phyloP scores from a whole-genome alignment of 1,140 invertebrate genomes.

The Drosophila tristis region DNA sequence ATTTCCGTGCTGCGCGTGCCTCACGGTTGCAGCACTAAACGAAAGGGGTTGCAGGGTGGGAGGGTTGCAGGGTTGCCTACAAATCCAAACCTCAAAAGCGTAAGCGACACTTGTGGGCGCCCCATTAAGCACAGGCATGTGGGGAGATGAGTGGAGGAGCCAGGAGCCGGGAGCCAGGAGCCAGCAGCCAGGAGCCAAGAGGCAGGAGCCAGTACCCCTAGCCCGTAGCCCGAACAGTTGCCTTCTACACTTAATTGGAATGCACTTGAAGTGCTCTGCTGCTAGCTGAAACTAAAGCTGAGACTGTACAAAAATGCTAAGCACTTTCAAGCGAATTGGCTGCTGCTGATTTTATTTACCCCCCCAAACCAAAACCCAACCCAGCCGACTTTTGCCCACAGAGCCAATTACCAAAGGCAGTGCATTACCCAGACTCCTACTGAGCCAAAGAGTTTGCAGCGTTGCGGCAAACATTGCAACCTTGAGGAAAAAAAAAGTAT shows the following conservation, averaged over 20 bases:
- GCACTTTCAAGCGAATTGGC: slow-evolving; percentile 46
- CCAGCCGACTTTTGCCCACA: background rate
- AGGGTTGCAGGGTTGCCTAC: background rate
- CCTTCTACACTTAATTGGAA: slow-evolving; percentile 69
- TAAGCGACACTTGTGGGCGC: slow-evolving; percentile 68
- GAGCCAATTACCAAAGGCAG: slow-evolving; percentile 35
- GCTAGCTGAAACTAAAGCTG: slow-evolving; percentile 30
- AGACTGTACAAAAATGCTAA: slow-evolving; percentile 47
- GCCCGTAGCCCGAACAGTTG: slow-evolving; percentile 29
- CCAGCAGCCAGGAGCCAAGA: background rate
- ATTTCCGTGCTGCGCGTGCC: background rate
- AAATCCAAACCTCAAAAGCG: slow-evolving; percentile 45
- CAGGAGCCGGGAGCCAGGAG: background rate
- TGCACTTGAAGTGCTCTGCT: slow-evolving; percentile 61
- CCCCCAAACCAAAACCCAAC: background rate
- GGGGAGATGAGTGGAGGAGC: background rate
- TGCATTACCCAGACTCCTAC: slow-evolving; percentile 11
- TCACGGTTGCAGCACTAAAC: background rate
- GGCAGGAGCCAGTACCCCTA: background rate
- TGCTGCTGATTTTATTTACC: slow-evolving; percentile 44
- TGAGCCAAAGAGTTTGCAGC: slow-evolving; percentile 8
- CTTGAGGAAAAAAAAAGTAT: background rate
- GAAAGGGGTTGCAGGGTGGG: too few species aligned
- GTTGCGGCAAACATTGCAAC: background rate
- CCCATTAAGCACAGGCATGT: slow-evolving; percentile 50